A percentile compares a stretch with the other conserved stretches of the same genome.
Conservation (phyloP, 2,113 vertebrate genomes). For the Willisornis vidua region DNA sequence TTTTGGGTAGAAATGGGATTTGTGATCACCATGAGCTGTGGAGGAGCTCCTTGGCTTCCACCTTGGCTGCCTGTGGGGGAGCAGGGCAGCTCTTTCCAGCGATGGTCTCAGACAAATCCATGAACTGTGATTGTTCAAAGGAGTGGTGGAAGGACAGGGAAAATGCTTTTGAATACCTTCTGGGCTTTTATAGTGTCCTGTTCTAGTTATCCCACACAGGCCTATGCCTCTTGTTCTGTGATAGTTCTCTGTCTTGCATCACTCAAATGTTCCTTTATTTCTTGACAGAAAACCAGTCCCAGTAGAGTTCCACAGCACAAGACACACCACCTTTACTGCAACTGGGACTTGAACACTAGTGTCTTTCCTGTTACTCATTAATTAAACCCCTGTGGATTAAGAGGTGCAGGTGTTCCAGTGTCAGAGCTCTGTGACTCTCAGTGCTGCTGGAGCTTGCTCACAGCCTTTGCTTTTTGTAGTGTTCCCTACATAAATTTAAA, state of each 20-base stretch:
- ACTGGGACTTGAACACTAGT: background rate
- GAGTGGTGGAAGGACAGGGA: background rate
- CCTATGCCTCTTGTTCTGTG: background rate
- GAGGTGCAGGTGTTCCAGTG: background rate
- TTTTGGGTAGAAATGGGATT: background rate
- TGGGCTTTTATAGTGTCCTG: rapidly evolving
- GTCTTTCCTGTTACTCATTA: background rate
- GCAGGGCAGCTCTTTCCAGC: background rate
- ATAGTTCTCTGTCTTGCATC: background rate
- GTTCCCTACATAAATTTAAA: background rate
- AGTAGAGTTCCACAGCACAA: background rate
- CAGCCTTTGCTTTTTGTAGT: background rate
- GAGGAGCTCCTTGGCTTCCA: background rate
- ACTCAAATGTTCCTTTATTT: background rate
- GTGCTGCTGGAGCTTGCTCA: background rate
- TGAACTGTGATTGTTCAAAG: background rate
- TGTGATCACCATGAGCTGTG: background rate
- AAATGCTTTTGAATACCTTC: background rate
- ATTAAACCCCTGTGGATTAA: background rate
- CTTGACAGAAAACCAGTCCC: background rate
- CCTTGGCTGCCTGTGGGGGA: background rate
- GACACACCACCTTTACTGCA: background rate
- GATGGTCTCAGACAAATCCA: background rate
- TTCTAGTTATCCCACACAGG: background rate
- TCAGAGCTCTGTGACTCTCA: background rate